Conservation (phyloP, 2,113 vertebrate species). For the Atlantisia rogersi region DNA sequence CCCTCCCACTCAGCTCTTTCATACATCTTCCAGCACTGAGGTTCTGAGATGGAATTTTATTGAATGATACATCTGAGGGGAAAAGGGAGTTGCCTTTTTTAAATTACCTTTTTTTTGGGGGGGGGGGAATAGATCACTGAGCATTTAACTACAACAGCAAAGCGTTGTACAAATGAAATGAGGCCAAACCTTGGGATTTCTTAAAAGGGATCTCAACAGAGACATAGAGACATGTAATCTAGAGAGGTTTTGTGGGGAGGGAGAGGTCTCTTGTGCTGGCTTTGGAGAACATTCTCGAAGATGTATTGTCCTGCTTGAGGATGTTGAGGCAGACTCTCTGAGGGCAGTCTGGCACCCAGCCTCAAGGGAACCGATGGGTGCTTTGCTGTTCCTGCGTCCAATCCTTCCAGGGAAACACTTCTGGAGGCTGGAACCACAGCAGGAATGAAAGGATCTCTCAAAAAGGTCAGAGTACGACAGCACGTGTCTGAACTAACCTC, state of each 20-base stretch:
- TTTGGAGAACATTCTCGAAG: not conserved
- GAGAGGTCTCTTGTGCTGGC: not conserved
- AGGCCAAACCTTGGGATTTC: conserved; percentile 32
- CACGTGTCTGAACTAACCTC: not conserved
- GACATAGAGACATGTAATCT: not conserved
- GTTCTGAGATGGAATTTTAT: not conserved
- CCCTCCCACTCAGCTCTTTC: not conserved
- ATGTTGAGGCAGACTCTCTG: not conserved
- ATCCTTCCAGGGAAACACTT: not conserved
- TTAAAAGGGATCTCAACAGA: conserved; percentile 14
- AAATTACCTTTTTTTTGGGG: not conserved
- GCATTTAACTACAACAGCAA: not conserved
- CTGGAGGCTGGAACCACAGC: not conserved
- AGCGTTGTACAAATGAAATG: not conserved
- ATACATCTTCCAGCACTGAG: not conserved
- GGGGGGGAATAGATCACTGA: not conserved
- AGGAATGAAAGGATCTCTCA: not conserved
- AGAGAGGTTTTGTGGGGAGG: not conserved
- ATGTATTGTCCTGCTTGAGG: not conserved
- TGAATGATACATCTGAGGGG: not conserved
- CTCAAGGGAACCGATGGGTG: not conserved
- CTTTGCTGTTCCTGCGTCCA: not conserved
- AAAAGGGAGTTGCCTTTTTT: not conserved
- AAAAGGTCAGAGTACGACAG: not conserved
- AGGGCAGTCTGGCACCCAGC: not conserved